phyloP scores from a whole-genome alignment of 2,888 invertebrate species.

The Poecilus cupreus region DNA sequence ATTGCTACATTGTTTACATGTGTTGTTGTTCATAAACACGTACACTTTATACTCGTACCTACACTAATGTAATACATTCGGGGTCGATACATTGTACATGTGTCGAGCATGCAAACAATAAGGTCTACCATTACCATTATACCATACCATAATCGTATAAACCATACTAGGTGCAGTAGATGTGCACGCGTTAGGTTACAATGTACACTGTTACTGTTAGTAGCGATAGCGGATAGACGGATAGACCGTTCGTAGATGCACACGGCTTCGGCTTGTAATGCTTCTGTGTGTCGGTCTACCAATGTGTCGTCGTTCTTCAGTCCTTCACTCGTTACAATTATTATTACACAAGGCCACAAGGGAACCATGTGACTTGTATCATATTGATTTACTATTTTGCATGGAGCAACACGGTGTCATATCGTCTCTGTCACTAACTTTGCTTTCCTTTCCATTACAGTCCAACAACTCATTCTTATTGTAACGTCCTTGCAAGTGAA shows the following conservation, averaged over 20 bases:
- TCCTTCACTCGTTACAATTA: neutral
- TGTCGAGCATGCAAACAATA: neutral
- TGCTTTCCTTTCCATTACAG: constrained; percentile 64
- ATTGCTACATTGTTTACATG: constrained; percentile 68
- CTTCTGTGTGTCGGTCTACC: constrained; percentile 46
- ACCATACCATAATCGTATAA: no score
- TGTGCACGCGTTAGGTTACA: constrained; percentile 1
- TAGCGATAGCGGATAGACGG: constrained; percentile 22
- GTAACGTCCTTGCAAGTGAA: constrained; percentile 63
- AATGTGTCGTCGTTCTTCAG: neutral
- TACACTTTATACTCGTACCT: constrained; percentile 7
- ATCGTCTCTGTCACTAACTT: constrained; percentile 75
- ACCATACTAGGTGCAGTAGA: neutral
- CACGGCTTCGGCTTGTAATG: constrained; percentile 47
- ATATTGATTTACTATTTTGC: constrained; percentile 87
- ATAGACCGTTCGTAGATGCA: constrained; percentile 52
- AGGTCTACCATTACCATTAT: no score
- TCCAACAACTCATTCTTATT: constrained; percentile 36
- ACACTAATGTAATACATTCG: neutral
- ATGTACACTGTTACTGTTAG: neutral
- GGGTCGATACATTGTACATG: neutral
- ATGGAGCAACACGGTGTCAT: constrained; percentile 79
- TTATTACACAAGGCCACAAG: constrained; percentile 69
- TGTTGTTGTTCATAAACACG: constrained; percentile 55
- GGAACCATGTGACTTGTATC: constrained; percentile 84